These are phyloP conservation scores for Suncus etruscus DNA, from an alignment of 2,113 vertebrate genomes.

Conservation along the genomic window DNA sequence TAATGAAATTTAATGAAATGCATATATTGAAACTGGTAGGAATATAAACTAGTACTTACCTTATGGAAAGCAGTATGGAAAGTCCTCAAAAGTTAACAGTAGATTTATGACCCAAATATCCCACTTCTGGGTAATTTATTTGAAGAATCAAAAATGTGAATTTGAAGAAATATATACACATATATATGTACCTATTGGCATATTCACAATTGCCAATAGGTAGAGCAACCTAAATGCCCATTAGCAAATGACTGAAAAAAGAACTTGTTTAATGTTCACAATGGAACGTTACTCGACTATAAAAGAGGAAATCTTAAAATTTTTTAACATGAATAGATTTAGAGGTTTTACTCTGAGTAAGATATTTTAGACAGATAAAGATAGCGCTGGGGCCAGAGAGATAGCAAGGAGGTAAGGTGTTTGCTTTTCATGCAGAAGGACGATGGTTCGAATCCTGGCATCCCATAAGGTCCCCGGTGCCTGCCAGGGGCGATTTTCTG, in stretches of 20 bases:
- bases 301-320: not conserved
- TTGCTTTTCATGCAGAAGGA: no score
- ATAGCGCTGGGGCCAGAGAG: no score
- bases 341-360: not conserved
- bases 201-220: not conserved
- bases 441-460: no score
- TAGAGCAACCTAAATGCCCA: not conserved
- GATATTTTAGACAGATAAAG: not conserved
- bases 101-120: not conserved
- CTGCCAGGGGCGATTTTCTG: no score
- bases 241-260: not conserved
- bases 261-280: not conserved
- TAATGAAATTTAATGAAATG: not conserved
- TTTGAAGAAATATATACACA: not conserved
- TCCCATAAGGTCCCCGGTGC: no score
- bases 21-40: not conserved
- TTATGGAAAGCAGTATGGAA: not conserved
- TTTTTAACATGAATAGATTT: not conserved
- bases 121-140: not conserved
- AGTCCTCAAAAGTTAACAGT: not conserved
- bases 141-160: not conserved
- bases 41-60: not conserved
- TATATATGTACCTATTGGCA: no score
- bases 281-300: not conserved
- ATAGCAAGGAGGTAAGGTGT: no score